A percentile compares a stretch with the other conserved stretches of the same genome.
These are phyloP conservation scores for Periparus ater DNA, from an alignment of 2,797 vertebrate species.

Conservation along the genomic window DNA sequence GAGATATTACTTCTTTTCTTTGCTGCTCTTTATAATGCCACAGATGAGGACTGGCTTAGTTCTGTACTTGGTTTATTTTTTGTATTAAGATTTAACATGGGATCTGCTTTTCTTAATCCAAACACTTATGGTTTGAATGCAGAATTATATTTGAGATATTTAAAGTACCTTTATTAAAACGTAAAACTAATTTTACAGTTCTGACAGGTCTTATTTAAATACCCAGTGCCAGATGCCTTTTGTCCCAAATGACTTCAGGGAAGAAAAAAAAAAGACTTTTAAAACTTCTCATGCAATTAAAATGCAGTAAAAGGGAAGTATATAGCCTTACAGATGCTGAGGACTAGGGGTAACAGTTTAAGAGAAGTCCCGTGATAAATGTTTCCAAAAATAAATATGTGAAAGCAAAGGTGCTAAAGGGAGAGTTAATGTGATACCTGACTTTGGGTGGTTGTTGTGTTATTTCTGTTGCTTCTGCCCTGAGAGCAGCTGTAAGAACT, in stretches of 20 bases:
- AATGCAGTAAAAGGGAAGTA: slow-evolving; percentile 29
- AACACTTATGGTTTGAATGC: slow-evolving; percentile 12
- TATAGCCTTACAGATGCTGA: neutral
- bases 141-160: slow-evolving; percentile 45
- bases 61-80: slow-evolving; percentile 11
- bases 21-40: neutral
- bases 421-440: neutral
- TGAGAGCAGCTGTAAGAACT: neutral
- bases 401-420: slow-evolving; percentile 2
- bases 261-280: neutral
- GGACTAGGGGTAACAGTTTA: neutral
- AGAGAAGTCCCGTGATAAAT: neutral
- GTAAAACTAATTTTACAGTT: slow-evolving; percentile 52
- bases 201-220: slow-evolving; percentile 54
- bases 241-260: slow-evolving; percentile 24
- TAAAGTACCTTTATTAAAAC: slow-evolving; percentile 50
- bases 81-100: neutral
- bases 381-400: neutral
- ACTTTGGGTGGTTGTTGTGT: neutral
- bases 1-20: neutral
- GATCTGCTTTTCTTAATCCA: slow-evolving; percentile 25
- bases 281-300: slow-evolving; percentile 38
- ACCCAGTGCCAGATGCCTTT: slow-evolving; percentile 40
- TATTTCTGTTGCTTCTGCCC: neutral
- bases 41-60: neutral